Evolutionary conservation across 1,140 invertebrate species (phyloP).

Genomic region (Drosophila oshimai): DNA sequence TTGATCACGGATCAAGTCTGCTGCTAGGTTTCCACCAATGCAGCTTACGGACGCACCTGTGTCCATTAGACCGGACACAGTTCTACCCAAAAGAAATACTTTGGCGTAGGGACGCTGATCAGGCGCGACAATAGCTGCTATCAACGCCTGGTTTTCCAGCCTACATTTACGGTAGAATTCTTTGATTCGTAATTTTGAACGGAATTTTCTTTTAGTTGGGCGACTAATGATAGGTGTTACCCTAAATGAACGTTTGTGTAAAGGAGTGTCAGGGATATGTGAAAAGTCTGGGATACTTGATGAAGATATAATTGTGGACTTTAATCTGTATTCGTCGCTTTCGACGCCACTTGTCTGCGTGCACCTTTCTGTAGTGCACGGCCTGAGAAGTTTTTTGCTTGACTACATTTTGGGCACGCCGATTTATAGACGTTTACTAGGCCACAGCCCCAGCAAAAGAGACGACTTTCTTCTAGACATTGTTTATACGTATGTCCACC

Average conservation of each 20-base stretch:
- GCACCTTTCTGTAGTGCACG: neutral
- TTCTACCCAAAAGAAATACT: neutral
- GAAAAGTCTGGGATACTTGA: neutral
- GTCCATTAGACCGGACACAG: neutral
- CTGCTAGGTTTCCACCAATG: neutral
- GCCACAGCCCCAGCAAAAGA: neutral
- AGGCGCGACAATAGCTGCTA: neutral
- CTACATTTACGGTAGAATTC: neutral
- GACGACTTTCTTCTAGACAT: neutral
- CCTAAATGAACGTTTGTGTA: neutral
- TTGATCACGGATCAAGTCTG: neutral
- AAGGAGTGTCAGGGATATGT: neutral
- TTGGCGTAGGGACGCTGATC: neutral
- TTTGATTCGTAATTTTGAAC: neutral
- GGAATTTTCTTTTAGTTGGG: neutral
- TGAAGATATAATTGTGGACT: neutral
- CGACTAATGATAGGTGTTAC: neutral
- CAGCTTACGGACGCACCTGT: neutral
- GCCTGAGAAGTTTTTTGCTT: neutral
- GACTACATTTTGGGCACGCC: neutral
- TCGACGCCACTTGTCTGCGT: neutral
- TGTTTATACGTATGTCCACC: neutral
- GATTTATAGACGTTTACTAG: neutral
- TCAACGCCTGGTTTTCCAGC: neutral
- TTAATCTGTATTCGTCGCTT: constrained; percentile 2